These are phyloP conservation scores for Ectropis grisescens DNA, from an alignment of 1,140 invertebrate genomes.

Conservation along the genomic window DNA sequence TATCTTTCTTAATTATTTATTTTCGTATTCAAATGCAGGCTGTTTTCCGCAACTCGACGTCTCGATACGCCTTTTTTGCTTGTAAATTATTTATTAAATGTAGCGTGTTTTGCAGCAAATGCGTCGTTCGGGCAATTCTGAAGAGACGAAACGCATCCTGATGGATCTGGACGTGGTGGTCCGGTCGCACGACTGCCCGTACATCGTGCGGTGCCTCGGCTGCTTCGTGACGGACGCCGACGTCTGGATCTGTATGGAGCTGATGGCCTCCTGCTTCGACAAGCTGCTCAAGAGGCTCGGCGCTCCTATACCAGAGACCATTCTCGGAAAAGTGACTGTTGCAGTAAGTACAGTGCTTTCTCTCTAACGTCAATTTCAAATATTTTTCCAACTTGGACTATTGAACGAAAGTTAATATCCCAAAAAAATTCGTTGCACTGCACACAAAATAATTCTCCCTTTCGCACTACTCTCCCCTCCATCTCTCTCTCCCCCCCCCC, in stretches of 20 bases:
- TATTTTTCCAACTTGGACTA: too few species aligned
- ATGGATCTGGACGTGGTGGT: constrained; percentile 99
- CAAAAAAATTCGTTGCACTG: too few species aligned
- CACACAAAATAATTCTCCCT: too few species aligned
- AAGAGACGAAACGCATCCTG: constrained; percentile 97
- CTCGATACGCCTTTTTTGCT: too few species aligned
- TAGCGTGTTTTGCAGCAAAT: constrained; percentile 92
- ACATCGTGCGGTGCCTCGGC: constrained; percentile 97
- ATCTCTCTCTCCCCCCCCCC: too few species aligned
- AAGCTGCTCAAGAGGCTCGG: constrained; percentile 91
- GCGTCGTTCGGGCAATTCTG: constrained; percentile 94
- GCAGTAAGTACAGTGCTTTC: constrained; percentile 92
- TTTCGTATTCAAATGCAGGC: too few species aligned
- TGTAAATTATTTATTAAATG: too few species aligned
- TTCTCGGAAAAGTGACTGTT: constrained; percentile 96
- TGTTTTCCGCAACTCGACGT: too few species aligned
- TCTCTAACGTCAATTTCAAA: too few species aligned
- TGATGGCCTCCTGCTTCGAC: constrained; percentile 98
- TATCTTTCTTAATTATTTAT: too few species aligned
- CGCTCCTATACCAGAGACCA: constrained; percentile 92
- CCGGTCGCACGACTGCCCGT: constrained; percentile 96
- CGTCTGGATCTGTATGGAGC: constrained; percentile 94
- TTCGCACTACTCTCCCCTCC: too few species aligned
- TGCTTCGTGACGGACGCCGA: constrained; percentile 96
- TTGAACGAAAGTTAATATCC: too few species aligned